A percentile compares a stretch with the other conserved stretches of the same genome.
phyloP scores from a whole-genome alignment of 1,140 invertebrate species.

The Trialeurodes vaporariorum region DNA sequence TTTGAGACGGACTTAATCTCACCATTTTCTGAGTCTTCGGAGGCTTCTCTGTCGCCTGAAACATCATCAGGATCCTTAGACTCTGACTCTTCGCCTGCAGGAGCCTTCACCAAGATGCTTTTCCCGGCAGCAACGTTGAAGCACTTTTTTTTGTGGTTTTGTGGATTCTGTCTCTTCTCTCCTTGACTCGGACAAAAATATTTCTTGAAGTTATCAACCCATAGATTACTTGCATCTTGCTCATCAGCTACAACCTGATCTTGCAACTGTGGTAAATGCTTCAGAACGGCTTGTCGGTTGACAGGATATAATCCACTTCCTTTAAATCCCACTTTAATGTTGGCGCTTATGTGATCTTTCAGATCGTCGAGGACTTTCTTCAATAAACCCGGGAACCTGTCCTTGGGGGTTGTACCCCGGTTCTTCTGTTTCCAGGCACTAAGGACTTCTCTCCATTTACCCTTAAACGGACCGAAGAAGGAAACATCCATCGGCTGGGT shows the following conservation, averaged over 20 bases:
- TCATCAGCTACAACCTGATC: not conserved
- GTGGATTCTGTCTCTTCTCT: not conserved
- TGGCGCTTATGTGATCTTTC: not conserved
- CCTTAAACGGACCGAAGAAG: not conserved
- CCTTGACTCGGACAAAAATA: not conserved
- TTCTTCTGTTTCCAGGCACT: not conserved
- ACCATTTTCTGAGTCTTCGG: not conserved
- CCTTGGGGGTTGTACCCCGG: not conserved
- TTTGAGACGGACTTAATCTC: no score
- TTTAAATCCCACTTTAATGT: constrained; percentile 7
- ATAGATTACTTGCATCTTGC: not conserved
- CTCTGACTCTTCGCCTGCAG: not conserved
- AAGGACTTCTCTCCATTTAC: constrained; percentile 4
- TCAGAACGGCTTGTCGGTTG: not conserved
- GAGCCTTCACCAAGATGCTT: not conserved
- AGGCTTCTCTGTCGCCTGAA: not conserved
- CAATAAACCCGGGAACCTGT: not conserved
- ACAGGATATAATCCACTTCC: not conserved
- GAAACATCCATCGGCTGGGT: constrained; percentile 4
- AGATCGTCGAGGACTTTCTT: not conserved
- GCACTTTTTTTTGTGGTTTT: not conserved
- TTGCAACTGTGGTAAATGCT: not conserved
- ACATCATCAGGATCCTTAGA: not conserved
- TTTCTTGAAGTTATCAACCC: not conserved
- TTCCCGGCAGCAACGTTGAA: not conserved